Evolutionary conservation across 2,888 invertebrate species (phyloP).

Genomic region (Volucella zonaria): DNA sequence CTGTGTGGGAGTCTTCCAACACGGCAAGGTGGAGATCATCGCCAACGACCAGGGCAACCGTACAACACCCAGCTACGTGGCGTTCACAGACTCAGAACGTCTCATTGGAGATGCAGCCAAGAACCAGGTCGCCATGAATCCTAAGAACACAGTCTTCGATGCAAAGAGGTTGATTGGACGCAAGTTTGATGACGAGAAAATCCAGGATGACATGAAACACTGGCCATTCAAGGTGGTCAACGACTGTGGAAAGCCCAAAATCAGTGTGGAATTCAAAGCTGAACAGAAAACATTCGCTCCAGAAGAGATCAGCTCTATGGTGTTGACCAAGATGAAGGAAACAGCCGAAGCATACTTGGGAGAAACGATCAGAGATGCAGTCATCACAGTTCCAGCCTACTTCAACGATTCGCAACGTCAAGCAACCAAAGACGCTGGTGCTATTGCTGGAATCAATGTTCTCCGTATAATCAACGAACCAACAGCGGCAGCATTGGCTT

Average conservation of each 20-base stretch:
- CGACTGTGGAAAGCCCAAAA: conserved; percentile 90
- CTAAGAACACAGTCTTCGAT: conserved; percentile 94
- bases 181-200: conserved; percentile 91
- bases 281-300: conserved; percentile 93
- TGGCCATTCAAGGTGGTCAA: conserved; percentile 94
- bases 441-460: conserved; percentile 93
- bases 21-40: conserved; percentile 92
- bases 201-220: conserved; percentile 95
- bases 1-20: conserved; percentile 91
- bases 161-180: conserved; percentile 96
- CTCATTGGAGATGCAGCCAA: conserved; percentile 91
- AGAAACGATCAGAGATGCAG: conserved; percentile 90
- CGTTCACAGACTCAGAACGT: conserved; percentile 91
- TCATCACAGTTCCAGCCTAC: conserved; percentile 94
- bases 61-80: conserved; percentile 89
- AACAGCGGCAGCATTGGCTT: conserved; percentile 94
- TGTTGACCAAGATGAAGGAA: conserved; percentile 94
- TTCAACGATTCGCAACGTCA: conserved; percentile 93
- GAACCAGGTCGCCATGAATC: conserved; percentile 92
- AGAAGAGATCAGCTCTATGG: conserved; percentile 95
- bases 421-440: conserved; percentile 95
- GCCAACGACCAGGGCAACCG: conserved; percentile 92
- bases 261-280: conserved; percentile 92
- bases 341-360: conserved; percentile 93
- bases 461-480: conserved; percentile 95